Evolutionary conservation across 2,797 vertebrate species (phyloP), one percentile per base, ranked within the genome.

Genomic region (Anolis apletophallus): DNA sequence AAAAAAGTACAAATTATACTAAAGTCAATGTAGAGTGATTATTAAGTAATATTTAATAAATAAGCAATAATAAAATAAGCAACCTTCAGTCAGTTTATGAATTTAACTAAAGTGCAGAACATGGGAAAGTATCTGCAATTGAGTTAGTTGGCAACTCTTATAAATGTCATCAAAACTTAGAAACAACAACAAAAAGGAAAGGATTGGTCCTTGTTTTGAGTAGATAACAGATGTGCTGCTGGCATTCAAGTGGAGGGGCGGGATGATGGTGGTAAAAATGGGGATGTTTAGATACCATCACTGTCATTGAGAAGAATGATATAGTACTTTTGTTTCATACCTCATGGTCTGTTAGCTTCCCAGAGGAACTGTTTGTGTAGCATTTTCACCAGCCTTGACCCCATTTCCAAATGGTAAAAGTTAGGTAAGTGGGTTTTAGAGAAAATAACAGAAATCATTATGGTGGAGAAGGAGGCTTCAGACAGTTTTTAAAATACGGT

Each of bases 301-400:
- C 67, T 79, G 67, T 85, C 34, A 72, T 54, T 61, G 55, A 55
- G 50, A 80, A 54, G 54, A 59, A 85, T 80, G 54, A 72, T 85
- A 50, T 85, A 85, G 84, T 36, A 85, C 54, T 85, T 80, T 85
- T 50, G 67, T 72, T 80, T 80, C 54, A 72, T 85, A 68, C 84
- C 36, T 72, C 50, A 55, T 72, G 67, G 55, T 80, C 72, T 85
- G 80, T 80, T 34, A 71, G 76, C 26, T 59, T 85, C 54, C 54
- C 84, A 72, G 21, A 34, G 55, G 68, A 85, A 14, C 68, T 80
- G 36, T 32, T 54, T 85, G 11, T 32, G 8, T 72, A 29, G 55
- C 54, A 61, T 85, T 85, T 79, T 59, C 40, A 52, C 29, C 29
- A 50, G 72, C 76, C 84, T 80, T 72, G 76, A 80, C 67, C 52